A percentile compares a stretch with the other conserved stretches of the same genome.
Evolutionary conservation across 2,113 vertebrate genomes (phyloP).

Genomic region (Pandion haliaetus): DNA sequence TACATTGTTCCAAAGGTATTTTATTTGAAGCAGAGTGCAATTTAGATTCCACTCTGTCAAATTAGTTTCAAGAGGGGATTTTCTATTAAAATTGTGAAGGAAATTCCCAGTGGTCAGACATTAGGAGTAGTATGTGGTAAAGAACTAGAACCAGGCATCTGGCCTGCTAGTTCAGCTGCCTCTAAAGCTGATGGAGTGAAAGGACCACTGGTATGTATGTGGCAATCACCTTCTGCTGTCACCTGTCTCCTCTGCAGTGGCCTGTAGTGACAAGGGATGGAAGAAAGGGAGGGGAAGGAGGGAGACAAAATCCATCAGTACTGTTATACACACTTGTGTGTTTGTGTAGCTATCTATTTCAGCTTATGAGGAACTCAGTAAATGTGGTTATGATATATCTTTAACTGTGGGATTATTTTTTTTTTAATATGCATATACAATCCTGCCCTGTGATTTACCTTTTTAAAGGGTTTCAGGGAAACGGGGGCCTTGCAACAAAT

Average conservation of each 20-base stretch:
- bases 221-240: neutral
- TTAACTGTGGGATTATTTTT: neutral
- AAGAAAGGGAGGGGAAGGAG: neutral
- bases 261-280: neutral
- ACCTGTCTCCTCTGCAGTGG: neutral
- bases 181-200: neutral
- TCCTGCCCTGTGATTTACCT: neutral
- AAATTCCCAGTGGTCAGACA: neutral
- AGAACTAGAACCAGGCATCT: neutral
- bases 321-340: neutral
- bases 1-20: neutral
- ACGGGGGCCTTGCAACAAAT: neutral
- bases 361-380: neutral
- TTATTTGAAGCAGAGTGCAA: neutral
- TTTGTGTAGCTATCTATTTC: neutral
- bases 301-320: neutral
- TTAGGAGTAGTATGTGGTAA: neutral
- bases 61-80: neutral
- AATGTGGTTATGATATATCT: neutral
- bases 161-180: neutral
- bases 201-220: accelerated
- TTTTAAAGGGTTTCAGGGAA: neutral
- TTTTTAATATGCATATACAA: neutral
- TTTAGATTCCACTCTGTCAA: neutral
- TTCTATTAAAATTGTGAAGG: neutral